Evolutionary conservation across 2,888 invertebrate species (phyloP).

Genomic region (Poecilobothrus nobilitatus): DNA sequence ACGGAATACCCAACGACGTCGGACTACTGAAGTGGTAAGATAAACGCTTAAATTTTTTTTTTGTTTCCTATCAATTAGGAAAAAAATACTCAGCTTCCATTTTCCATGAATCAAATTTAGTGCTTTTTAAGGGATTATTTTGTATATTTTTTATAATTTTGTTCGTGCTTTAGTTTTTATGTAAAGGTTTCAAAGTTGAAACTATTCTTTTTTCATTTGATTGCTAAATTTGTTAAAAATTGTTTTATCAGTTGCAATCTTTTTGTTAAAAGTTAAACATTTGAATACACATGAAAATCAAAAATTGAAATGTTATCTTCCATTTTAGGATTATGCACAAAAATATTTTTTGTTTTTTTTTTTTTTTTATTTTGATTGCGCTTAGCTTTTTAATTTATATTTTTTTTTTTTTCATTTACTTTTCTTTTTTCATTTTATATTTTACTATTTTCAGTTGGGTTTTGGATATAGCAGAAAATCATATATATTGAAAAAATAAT

Average conservation of each 20-base stretch:
- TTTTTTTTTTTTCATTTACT: conserved; percentile 27
- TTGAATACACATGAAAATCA: no score
- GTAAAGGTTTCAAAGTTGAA: no score
- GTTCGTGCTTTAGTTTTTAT: no score
- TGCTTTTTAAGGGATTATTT: conserved; percentile 18
- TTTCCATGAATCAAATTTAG: conserved; percentile 9
- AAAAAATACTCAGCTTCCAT: background rate
- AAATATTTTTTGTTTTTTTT: no score
- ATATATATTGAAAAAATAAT: conserved; percentile 33
- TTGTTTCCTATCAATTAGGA: background rate
- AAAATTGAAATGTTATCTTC: no score
- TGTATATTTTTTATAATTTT: no score
- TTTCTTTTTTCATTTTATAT: conserved; percentile 20
- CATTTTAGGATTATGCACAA: no score
- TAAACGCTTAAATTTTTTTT: background rate
- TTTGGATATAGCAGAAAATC: conserved; percentile 37
- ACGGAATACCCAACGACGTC: background rate
- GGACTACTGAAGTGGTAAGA: background rate
- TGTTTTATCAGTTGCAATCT: no score
- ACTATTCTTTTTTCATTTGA: no score
- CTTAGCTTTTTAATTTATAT: conserved; percentile 21
- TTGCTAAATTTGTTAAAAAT: no score
- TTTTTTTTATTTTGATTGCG: no score
- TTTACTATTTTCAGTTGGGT: conserved; percentile 30
- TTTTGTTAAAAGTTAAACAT: no score